Conservation (phyloP, 2,113 vertebrate genomes). For the Puntigrus tetrazona region DNA sequence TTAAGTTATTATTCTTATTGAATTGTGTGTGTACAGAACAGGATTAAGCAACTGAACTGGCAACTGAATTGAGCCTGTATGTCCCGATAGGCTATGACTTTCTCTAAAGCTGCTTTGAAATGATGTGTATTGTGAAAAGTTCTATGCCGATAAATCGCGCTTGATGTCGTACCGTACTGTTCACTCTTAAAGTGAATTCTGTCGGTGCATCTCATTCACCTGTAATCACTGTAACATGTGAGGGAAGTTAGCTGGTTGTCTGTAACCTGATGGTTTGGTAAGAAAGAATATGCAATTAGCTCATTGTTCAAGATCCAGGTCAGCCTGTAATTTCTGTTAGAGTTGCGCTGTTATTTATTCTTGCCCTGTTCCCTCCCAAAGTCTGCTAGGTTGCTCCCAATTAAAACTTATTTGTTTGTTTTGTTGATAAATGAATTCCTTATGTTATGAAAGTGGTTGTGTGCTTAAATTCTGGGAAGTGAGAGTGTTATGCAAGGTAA, state of each 20-base stretch:
- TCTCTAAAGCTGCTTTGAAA: neutral
- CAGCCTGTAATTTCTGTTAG: neutral
- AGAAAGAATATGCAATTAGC: neutral
- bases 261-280: neutral
- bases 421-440: neutral
- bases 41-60: no score
- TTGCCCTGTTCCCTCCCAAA: neutral
- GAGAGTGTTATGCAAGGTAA: neutral
- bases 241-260: neutral
- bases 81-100: neutral
- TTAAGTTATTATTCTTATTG: no score
- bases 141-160: no score
- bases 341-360: neutral
- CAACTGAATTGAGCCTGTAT: no score
- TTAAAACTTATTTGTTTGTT: neutral
- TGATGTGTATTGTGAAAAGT: neutral
- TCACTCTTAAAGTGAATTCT: neutral
- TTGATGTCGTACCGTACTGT: no score
- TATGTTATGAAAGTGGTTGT: neutral
- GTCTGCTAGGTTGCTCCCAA: neutral
- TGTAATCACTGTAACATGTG: neutral
- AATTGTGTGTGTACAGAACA: no score
- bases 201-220: neutral
- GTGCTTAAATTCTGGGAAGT: neutral
- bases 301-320: no score